phyloP scores from a whole-genome alignment of 2,797 vertebrate genomes.

The Cyprinella venusta region DNA sequence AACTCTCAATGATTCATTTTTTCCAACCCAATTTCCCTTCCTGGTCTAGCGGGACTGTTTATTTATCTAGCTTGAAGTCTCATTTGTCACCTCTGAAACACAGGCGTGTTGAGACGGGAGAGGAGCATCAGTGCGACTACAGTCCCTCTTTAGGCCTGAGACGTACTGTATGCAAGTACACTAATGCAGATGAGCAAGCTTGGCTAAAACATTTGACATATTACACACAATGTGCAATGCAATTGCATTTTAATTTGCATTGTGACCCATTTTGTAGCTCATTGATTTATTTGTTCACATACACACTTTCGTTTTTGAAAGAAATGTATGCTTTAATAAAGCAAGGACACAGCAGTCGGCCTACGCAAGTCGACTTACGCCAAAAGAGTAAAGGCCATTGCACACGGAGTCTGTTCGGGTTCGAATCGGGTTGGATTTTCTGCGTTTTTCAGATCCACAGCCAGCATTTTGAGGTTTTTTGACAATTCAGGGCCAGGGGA shows the following conservation, averaged over 20 bases:
- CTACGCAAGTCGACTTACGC: too few relatives aligned
- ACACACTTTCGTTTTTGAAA: neutral
- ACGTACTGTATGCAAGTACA: neutral
- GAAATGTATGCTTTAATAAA: too few relatives aligned
- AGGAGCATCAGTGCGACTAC: constrained; percentile 1
- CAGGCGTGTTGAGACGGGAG: neutral
- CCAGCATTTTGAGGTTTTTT: too few relatives aligned
- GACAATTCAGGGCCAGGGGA: too few relatives aligned
- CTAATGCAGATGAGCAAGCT: neutral
- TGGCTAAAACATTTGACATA: too few relatives aligned
- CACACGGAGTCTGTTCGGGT: too few relatives aligned
- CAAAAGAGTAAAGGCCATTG: too few relatives aligned
- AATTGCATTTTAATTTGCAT: neutral
- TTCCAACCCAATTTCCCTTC: constrained; percentile 45
- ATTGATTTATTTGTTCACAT: neutral
- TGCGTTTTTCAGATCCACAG: too few relatives aligned
- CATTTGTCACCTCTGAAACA: constrained; percentile 52
- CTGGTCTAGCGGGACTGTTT: constrained; percentile 44
- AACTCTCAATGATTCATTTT: constrained; percentile 37
- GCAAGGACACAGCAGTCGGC: too few relatives aligned
- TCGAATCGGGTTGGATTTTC: too few relatives aligned
- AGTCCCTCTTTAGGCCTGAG: constrained; percentile 1
- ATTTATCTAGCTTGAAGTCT: constrained; percentile 43
- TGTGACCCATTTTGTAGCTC: neutral
- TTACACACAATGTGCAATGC: neutral